Base-by-base conservation (phyloP, 1,140 invertebrate genomes). In the Agrypnia vestita region DNA sequence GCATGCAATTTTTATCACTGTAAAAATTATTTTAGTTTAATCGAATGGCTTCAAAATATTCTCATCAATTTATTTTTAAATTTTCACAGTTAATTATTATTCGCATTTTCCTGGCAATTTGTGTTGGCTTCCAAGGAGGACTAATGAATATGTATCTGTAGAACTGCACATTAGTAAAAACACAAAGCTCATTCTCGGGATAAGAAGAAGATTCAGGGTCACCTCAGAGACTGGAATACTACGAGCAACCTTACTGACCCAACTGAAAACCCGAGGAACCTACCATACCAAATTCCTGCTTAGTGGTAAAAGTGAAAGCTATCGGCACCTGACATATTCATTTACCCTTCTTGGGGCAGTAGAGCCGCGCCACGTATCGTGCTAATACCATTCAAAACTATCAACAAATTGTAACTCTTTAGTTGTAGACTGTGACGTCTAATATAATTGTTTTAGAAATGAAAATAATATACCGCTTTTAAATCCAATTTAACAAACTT, bases 351-450 rank as follows among this genome's bases (percentile, higher is more conserved):
- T 81, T 82, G 67, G 46, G 19, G 78, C 83, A 79, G 82, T 83
- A 83, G 82, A 80, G 72, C 82, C 82, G 79, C 73, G 82, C 82
- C 79, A 69, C 76, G 81, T 79, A 76, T 76, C 62, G 62, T 76
- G 82, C 82, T 83, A 76, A 43, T 74, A 67, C 79, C 69, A 59
- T 77, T 69, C 69, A 80, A 75, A 69, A 62, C 35, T 80, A 13
- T 77, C 53, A 43, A 79, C n/a, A 82, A 76, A 56, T 79, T 55
- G 73, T 80, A 75, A 55, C 78, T 80, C 72, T 75, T 35, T 83
- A 83, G 79, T 83, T 80, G 82, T 83, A 83, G 82, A 80, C 82
- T 83, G 82, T 83, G 82, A 83, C 62, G 82, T 83, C 79, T 83
- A 80, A 80, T 80, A 72, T 82, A 51, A 76, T 72, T 82, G 78